Conservation (phyloP, 2,888 invertebrate genomes). For the Pyrrhosoma nymphula region DNA sequence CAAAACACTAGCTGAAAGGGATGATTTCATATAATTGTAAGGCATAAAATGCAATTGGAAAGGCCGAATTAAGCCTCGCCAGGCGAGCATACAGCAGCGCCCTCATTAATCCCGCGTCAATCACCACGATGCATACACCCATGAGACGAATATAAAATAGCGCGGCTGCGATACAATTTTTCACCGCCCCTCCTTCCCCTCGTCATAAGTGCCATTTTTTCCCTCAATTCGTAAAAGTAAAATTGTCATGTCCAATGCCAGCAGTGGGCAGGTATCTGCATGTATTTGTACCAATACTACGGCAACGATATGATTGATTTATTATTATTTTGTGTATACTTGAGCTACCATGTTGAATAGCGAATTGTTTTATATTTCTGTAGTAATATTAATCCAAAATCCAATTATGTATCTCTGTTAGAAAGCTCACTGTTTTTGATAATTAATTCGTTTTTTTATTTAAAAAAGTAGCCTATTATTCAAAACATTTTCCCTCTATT, state of each 20-base stretch:
- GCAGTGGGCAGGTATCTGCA: neutral
- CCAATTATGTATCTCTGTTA: too few species aligned
- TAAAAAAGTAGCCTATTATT: too few species aligned
- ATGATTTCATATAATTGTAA: constrained; percentile 64
- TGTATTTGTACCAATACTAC: neutral
- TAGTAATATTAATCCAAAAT: too few species aligned
- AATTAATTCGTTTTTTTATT: too few species aligned
- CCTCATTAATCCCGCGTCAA: constrained; percentile 63
- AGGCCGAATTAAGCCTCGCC: constrained; percentile 55
- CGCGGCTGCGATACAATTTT: neutral
- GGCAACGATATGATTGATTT: neutral
- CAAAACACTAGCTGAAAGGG: constrained; percentile 53
- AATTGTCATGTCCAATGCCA: neutral
- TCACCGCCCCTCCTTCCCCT: neutral
- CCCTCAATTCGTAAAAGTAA: neutral
- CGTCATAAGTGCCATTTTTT: neutral
- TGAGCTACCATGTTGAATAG: too few species aligned
- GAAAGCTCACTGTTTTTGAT: too few species aligned
- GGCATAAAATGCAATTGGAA: constrained; percentile 66
- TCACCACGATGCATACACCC: constrained; percentile 46
- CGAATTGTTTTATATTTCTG: too few species aligned
- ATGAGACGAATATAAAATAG: constrained; percentile 26
- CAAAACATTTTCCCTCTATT: too few species aligned
- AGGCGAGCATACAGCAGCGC: neutral
- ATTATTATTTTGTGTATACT: neutral